Conservation (phyloP, 1,140 invertebrate genomes). For the Drosophila kanapiae region DNA sequence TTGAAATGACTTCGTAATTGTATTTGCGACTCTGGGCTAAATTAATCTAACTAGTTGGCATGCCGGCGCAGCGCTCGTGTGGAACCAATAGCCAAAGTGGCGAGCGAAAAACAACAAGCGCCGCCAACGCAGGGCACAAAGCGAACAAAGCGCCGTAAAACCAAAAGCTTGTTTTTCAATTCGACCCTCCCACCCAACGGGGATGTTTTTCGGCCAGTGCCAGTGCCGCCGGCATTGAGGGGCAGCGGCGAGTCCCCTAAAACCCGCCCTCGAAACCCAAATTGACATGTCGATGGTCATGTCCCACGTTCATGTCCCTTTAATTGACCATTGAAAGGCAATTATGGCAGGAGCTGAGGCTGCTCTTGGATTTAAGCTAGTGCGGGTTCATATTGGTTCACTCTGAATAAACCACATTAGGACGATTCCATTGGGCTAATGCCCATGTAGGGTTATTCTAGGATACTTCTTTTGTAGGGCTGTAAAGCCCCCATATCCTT, state of each 20-base stretch:
- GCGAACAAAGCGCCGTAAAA: slow-evolving; percentile 75
- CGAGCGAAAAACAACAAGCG: slow-evolving; percentile 24
- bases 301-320: slow-evolving; percentile 37
- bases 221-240: slow-evolving; percentile 6
- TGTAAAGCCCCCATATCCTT: neutral
- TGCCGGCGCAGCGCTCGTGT: slow-evolving; percentile 71
- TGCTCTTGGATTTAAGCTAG: slow-evolving; percentile 24
- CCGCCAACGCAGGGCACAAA: slow-evolving; percentile 12
- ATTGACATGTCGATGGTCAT: slow-evolving; percentile 66
- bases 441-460: neutral
- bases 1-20: slow-evolving; percentile 82
- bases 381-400: slow-evolving; percentile 12
- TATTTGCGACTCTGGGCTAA: slow-evolving; percentile 77
- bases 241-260: slow-evolving; percentile 53
- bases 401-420: slow-evolving; percentile 24
- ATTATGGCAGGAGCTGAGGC: slow-evolving; percentile 52
- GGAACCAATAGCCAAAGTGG: slow-evolving; percentile 58
- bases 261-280: slow-evolving; percentile 36
- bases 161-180: slow-evolving; percentile 82
- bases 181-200: slow-evolving; percentile 18
- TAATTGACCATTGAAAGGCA: slow-evolving; percentile 64
- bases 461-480: neutral
- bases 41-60: slow-evolving; percentile 82
- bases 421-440: neutral
- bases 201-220: slow-evolving; percentile 14